phyloP scores from a whole-genome alignment of 2,113 vertebrate genomes.

The Verasper variegatus region DNA sequence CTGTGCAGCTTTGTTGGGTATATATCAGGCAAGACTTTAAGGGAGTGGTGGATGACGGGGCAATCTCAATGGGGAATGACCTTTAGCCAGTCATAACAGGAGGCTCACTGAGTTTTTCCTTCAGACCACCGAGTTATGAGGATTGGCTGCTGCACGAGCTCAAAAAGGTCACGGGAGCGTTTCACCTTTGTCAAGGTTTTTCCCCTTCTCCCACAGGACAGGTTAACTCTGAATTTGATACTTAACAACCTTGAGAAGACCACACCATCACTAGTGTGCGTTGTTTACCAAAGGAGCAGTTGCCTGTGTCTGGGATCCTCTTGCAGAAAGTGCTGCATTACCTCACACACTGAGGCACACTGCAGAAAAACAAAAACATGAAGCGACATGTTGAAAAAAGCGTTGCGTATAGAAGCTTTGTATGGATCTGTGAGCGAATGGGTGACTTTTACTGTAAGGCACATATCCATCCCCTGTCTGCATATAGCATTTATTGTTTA shows the following conservation, averaged over 20 bases:
- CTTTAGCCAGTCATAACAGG: slow-evolving; percentile 52
- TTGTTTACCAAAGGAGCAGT: slow-evolving; percentile 61
- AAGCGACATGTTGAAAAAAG: too few species aligned
- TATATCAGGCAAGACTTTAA: slow-evolving; percentile 3
- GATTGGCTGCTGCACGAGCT: slow-evolving; percentile 13
- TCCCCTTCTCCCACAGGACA: slow-evolving; percentile 39
- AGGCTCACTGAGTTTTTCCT: slow-evolving; percentile 16
- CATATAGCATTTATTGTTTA: too few species aligned
- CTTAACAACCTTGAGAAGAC: slow-evolving; percentile 49
- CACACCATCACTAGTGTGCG: slow-evolving; percentile 32
- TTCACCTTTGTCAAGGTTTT: slow-evolving; percentile 19
- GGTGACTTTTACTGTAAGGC: too few species aligned
- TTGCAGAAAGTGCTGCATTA: slow-evolving; percentile 10
- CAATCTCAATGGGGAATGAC: slow-evolving; percentile 46
- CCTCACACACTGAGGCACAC: background rate
- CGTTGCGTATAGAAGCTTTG: too few species aligned
- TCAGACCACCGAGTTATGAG: slow-evolving; percentile 8
- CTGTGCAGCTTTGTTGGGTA: background rate
- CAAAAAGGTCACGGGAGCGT: slow-evolving; percentile 46
- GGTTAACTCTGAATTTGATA: slow-evolving; percentile 64
- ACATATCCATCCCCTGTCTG: too few species aligned
- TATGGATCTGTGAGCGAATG: too few species aligned
- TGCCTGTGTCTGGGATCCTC: slow-evolving; percentile 16
- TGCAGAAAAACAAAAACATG: slow-evolving; percentile 4
- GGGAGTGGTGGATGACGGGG: slow-evolving; percentile 26